Conservation (phyloP, 1,140 invertebrate genomes). For the Drosophila carrolli region DNA sequence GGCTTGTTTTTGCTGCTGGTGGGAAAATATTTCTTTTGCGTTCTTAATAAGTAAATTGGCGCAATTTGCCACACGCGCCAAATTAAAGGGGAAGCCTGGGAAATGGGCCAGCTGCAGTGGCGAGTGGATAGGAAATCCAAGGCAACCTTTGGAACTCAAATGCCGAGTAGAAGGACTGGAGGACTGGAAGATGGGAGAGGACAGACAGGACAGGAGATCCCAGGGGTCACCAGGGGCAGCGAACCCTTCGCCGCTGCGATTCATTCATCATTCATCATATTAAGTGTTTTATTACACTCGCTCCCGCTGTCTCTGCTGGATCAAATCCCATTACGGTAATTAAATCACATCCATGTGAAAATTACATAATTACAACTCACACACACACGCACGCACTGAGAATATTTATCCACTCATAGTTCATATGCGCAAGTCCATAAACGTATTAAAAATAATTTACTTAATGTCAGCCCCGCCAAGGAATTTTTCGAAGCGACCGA, state of each 20-base stretch:
- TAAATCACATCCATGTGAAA: conserved; percentile 84
- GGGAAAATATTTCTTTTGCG: conserved; percentile 46
- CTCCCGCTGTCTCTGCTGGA: conserved; percentile 38
- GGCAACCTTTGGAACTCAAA: neutral
- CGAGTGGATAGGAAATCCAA: neutral
- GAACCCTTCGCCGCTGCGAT: conserved; percentile 65
- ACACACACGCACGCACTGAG: conserved; percentile 19
- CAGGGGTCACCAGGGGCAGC: conserved; percentile 42
- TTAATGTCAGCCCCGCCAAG: conserved; percentile 72
- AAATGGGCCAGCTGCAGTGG: conserved; percentile 55
- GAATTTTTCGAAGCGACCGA: conserved; percentile 51
- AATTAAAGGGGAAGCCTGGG: conserved; percentile 69
- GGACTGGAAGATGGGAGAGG: conserved; percentile 4
- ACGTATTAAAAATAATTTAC: conserved; percentile 84
- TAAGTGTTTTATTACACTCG: conserved; percentile 81
- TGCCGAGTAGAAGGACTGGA: neutral
- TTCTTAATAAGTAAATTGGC: conserved; percentile 78
- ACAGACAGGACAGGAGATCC: conserved; percentile 23
- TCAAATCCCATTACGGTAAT: conserved; percentile 84
- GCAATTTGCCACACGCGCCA: conserved; percentile 78
- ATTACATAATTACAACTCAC: conserved; percentile 80
- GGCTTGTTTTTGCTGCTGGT: conserved; percentile 34
- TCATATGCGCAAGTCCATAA: conserved; percentile 75
- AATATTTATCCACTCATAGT: conserved; percentile 52
- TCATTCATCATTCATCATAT: conserved; percentile 81